Conservation (phyloP, 2,797 vertebrate species). For the Lepidocolaptes lacrymiger region DNA sequence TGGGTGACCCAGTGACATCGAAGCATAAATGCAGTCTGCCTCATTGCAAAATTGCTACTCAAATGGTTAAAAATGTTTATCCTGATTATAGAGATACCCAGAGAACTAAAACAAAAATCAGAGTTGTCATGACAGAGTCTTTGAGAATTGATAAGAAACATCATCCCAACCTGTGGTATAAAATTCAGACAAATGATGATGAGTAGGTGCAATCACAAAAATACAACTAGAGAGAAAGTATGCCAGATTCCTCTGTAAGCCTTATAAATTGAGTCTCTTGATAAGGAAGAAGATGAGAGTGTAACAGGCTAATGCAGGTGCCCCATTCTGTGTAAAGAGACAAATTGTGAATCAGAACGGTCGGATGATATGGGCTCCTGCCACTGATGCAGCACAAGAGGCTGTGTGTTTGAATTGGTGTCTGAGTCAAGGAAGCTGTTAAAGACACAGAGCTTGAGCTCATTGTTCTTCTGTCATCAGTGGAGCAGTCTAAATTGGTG, state of each 20-base stretch:
- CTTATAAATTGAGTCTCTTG: not conserved
- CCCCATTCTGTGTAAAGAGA: not conserved
- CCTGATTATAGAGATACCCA: not conserved
- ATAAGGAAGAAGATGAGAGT: not conserved
- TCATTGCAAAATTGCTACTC: not conserved
- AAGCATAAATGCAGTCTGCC: not conserved
- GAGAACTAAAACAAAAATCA: constrained; percentile 39
- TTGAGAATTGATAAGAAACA: not conserved
- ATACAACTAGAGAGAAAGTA: not conserved
- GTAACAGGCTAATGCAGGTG: not conserved
- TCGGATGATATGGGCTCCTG: not conserved
- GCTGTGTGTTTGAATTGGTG: not conserved
- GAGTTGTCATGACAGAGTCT: not conserved
- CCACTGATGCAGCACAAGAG: not conserved
- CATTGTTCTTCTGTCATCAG: not conserved
- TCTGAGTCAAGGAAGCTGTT: not conserved
- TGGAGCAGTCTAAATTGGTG: not conserved
- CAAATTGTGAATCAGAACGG: not conserved
- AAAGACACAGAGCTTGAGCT: not conserved
- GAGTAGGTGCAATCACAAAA: constrained; percentile 11
- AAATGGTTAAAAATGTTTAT: not conserved
- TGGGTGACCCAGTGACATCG: not conserved
- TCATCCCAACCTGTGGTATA: not conserved
- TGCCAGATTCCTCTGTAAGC: not conserved
- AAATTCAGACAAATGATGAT: not conserved